These are phyloP conservation scores for Andricus grossulariae DNA, from an alignment of 1,140 invertebrate species.

Conservation along the genomic window DNA sequence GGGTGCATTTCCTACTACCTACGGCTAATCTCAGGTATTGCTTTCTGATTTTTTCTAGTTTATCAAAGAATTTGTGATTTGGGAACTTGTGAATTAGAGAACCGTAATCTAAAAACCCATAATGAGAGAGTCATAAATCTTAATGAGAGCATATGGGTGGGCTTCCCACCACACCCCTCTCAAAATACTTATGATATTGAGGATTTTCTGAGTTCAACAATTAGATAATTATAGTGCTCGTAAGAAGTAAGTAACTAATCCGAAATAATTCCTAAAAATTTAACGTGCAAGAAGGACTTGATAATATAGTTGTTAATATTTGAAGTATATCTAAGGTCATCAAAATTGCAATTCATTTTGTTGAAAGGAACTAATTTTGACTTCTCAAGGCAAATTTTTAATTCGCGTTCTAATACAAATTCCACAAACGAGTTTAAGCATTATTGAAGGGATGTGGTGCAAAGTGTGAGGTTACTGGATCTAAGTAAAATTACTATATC, in stretches of 20 bases:
- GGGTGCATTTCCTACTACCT: conserved; percentile 39
- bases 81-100: conserved; percentile 33
- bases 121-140: too few relatives aligned
- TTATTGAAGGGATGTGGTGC: neutral
- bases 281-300: conserved; percentile 17
- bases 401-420: neutral
- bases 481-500: too few relatives aligned
- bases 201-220: conserved; percentile 33
- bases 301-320: conserved; percentile 32
- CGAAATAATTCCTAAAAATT: conserved; percentile 47
- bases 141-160: too few relatives aligned
- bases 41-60: conserved; percentile 47
- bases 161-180: too few relatives aligned
- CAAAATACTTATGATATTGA: conserved; percentile 45
- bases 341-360: neutral
- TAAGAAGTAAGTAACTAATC: conserved; percentile 43
- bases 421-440: neutral
- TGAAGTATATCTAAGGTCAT: conserved; percentile 35
- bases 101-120: conserved; percentile 47
- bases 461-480: neutral
- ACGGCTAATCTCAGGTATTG: conserved; percentile 34
- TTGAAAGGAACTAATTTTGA: neutral
- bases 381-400: too few relatives aligned
- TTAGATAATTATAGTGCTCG: conserved; percentile 35
- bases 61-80: conserved; percentile 30